These are phyloP conservation scores for Hyposmocoma kahamanoa DNA, from an alignment of 1,140 invertebrate genomes.

Conservation along the genomic window DNA sequence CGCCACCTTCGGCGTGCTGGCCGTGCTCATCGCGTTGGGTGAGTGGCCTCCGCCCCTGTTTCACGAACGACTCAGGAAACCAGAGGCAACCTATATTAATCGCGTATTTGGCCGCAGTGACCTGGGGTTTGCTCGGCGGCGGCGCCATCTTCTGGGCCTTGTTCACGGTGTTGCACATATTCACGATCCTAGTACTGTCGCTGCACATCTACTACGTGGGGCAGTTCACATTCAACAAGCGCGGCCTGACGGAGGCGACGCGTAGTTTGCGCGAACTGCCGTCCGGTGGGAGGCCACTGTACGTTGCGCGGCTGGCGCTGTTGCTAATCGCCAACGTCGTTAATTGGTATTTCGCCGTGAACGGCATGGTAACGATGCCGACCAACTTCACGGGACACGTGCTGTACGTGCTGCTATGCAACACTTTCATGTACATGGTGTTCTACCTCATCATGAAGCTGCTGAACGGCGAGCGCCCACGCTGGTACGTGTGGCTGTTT, in stretches of 20 bases:
- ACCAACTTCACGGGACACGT: conserved; percentile 89
- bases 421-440: conserved; percentile 86
- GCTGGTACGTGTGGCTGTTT: conserved; percentile 62
- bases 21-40: conserved; percentile 86
- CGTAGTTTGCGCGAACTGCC: conserved; percentile 25
- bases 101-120: conserved; percentile 77
- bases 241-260: conserved; percentile 33
- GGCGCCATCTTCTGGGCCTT: conserved; percentile 83
- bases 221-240: conserved; percentile 82
- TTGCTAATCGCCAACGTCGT: conserved; percentile 81
- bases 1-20: conserved; percentile 86
- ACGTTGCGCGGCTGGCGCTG: conserved; percentile 71
- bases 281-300: conserved; percentile 42
- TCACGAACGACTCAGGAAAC: no score
- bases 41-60: conserved; percentile 50
- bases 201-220: conserved; percentile 93
- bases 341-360: conserved; percentile 85
- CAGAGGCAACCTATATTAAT: no score
- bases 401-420: conserved; percentile 86
- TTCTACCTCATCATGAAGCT: conserved; percentile 94
- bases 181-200: conserved; percentile 82
- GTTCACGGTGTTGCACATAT: conserved; percentile 84
- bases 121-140: conserved; percentile 87
- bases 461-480: conserved; percentile 81
- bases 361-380: conserved; percentile 75